Evolutionary conservation across 64 coral and sea anemone species (phyloP).

Genomic region (Actinia tenebrosa): DNA sequence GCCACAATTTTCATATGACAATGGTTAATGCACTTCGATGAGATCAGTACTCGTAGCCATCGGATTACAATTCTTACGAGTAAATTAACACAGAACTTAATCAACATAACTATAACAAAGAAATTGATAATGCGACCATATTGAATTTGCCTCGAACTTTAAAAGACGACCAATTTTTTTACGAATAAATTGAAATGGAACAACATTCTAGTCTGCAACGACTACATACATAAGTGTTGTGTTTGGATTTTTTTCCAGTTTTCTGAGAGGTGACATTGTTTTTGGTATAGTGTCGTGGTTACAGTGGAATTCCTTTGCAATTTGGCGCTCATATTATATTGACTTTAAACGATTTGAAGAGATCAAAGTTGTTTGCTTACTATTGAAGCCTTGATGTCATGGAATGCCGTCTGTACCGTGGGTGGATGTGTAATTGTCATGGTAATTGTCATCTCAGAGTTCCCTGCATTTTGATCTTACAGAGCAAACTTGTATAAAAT

Average conservation of each 20-base stretch:
- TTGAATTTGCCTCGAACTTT: too few species aligned
- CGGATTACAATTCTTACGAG: too few species aligned
- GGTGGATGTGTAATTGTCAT: constrained; percentile 3
- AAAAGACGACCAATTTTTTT: too few species aligned
- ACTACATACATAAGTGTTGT: neutral
- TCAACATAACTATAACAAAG: too few species aligned
- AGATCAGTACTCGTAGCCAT: too few species aligned
- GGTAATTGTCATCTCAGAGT: neutral
- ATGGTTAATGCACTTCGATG: too few species aligned
- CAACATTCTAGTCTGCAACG: too few species aligned
- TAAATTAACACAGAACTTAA: too few species aligned
- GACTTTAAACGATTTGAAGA: neutral
- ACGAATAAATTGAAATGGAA: too few species aligned
- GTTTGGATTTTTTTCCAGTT: neutral
- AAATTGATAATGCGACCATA: too few species aligned
- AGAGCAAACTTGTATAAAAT: neutral
- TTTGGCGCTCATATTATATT: neutral
- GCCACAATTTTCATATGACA: too few species aligned
- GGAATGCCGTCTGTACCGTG: neutral
- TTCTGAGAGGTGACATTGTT: neutral
- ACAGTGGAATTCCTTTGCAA: neutral
- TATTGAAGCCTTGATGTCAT: neutral
- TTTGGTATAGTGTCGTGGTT: neutral
- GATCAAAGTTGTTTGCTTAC: neutral
- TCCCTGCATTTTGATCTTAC: neutral